Evolutionary conservation across 1,140 invertebrate species (phyloP).

Genomic region (Drosophila insularis): DNA sequence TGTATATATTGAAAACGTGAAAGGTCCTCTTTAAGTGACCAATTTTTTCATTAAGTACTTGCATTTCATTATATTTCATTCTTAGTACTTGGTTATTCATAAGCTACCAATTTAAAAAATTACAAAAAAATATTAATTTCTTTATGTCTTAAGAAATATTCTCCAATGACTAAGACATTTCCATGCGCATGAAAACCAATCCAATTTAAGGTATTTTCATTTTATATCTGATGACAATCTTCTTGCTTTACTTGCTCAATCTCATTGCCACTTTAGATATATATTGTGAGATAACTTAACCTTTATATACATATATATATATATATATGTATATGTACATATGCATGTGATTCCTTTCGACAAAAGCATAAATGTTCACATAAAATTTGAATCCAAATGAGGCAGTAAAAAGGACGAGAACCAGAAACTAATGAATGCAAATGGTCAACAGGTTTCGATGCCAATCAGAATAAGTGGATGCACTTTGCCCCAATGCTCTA

Average conservation of each 20-base stretch:
- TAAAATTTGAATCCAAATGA: slow-evolving; percentile 79
- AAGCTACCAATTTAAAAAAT: no score
- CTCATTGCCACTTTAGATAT: slow-evolving; percentile 26
- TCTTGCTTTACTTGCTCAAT: neutral
- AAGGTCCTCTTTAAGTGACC: no score
- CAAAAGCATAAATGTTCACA: slow-evolving; percentile 71
- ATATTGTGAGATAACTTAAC: slow-evolving; percentile 55
- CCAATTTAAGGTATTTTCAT: neutral
- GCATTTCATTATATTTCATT: no score
- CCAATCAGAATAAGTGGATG: slow-evolving; percentile 73
- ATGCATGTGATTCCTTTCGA: slow-evolving; percentile 55
- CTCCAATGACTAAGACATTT: neutral
- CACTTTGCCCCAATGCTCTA: neutral
- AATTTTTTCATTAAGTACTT: no score
- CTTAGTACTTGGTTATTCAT: no score
- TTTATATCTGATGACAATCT: neutral
- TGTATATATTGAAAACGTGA: no score
- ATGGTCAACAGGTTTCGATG: slow-evolving; percentile 81
- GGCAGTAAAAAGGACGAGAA: slow-evolving; percentile 58
- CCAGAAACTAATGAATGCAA: slow-evolving; percentile 71
- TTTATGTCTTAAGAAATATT: neutral
- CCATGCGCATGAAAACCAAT: neutral
- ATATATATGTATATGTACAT: neutral
- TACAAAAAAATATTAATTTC: no score
- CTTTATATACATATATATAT: slow-evolving; percentile 22